Base-by-base conservation (phyloP, 35 echinoderm and acorn worm species). In the Diadema setosum region DNA sequence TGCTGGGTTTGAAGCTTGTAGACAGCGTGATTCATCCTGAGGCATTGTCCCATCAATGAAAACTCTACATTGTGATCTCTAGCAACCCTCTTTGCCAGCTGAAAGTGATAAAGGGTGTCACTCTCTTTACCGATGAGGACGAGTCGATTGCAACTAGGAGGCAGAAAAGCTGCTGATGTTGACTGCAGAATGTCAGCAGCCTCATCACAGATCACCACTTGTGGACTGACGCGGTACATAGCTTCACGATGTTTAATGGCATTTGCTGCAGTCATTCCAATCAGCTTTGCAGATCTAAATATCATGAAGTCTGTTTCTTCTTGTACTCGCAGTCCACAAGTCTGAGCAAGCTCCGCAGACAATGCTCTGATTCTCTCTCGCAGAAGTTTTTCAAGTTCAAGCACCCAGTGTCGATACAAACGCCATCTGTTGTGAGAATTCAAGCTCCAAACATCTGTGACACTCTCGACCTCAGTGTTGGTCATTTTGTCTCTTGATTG, bases 241-340 rank as follows among this genome's bases (percentile, higher is more conserved):
- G 24, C 50, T 48, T 45, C 61, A 43, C 37, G 55, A 36, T 40
- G 58, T 49, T 75, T 76, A 44, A 75, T 75, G 44, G 70, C 87
- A n/a, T 70, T 58, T 61, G 87, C 56, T 81, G 96, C 90, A 76
- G 96, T 99, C 75, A 99, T 86, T 5, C 92, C 96, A 50, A 99
- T 89, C 20, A 99, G 73, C n/a, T 40, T 58, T 1, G 92, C 61
- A 36, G 81, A 39, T 25, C 60, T 81, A 0, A 99, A 45, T 24
- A 99, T 86, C 17, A 81, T 30, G n/a, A 85, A 45, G 44, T 99
- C 90, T 41, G 85, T 75, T 85, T 92, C 85, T 2, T 84, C 83
- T 15, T 67, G 83, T 3, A 93, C 91, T 56, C 93, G 85, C 75
- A 84, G 64, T 34, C 25, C 80, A 15, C 45, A 20, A 21, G 84